Percentiles rank a stretch among this genome's conserved stretches.
These are phyloP conservation scores for Sceliomorpha sp. DNA, from an alignment of 2,888 invertebrate genomes.

Conservation along the genomic window DNA sequence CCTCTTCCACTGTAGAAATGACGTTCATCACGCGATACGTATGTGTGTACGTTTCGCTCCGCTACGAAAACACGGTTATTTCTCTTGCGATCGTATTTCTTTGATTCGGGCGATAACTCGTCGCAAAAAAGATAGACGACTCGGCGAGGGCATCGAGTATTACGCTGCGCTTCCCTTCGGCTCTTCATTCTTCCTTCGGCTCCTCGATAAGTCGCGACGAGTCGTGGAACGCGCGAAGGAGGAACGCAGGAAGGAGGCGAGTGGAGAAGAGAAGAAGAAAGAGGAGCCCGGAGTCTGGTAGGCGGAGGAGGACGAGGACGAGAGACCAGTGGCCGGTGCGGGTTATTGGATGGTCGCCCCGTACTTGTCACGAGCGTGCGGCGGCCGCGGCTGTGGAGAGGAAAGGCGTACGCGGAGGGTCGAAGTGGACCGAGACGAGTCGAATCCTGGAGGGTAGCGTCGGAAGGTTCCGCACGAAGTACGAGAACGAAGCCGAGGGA, in stretches of 20 bases:
- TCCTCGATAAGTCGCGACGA: slow-evolving; percentile 65
- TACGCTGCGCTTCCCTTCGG: slow-evolving; percentile 34
- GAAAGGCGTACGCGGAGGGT: too few relatives aligned
- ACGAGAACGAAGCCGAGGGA: slow-evolving; percentile 25
- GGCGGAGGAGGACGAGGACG: slow-evolving; percentile 28
- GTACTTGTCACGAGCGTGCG: slow-evolving; percentile 76
- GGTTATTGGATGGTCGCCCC: slow-evolving; percentile 77
- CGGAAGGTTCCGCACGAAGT: slow-evolving; percentile 40
- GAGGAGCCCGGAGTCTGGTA: slow-evolving; percentile 29
- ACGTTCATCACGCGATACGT: slow-evolving; percentile 30
- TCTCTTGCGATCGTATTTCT: slow-evolving; percentile 37
- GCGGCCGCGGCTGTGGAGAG: too few relatives aligned
- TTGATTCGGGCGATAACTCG: slow-evolving; percentile 30
- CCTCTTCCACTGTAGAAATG: slow-evolving; percentile 29
- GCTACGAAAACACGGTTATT: slow-evolving; percentile 35
- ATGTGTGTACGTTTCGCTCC: slow-evolving; percentile 9
- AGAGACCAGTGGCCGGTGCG: slow-evolving; percentile 69
- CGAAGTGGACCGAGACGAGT: too few relatives aligned
- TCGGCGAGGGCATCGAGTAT: slow-evolving; percentile 38
- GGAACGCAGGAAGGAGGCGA: slow-evolving; percentile 13
- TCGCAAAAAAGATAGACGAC: slow-evolving; percentile 21
- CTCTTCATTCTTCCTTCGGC: slow-evolving; percentile 64
- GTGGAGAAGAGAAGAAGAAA: slow-evolving; percentile 36
- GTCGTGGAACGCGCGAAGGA: slow-evolving; percentile 23
- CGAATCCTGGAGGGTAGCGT: slow-evolving; percentile 35